Conservation (phyloP, 2,888 invertebrate genomes). For the Ctenicera cuprea region DNA sequence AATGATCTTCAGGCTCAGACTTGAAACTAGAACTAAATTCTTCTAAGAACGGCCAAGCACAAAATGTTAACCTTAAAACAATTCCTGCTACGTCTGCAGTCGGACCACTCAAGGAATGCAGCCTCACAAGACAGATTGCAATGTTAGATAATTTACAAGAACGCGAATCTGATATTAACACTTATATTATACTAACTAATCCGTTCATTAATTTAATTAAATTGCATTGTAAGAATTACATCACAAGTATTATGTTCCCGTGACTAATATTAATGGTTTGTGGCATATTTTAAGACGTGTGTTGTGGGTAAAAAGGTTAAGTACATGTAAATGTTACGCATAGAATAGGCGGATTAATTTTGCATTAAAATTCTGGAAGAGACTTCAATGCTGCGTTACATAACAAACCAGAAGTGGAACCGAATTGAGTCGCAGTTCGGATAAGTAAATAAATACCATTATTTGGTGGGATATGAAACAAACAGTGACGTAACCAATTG, state of each 20-base stretch:
- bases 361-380: not conserved
- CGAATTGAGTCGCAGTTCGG: no score
- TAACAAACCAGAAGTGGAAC: not conserved
- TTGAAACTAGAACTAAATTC: no score
- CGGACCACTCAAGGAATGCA: conserved; percentile 25
- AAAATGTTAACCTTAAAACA: conserved; percentile 17
- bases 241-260: not conserved
- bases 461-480: no score
- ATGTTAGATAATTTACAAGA: not conserved
- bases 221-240: not conserved
- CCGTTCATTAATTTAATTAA: conserved; percentile 1
- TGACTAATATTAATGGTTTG: not conserved
- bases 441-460: no score
- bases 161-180: not conserved
- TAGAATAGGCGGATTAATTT: not conserved
- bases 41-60: not conserved
- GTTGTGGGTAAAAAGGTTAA: not conserved
- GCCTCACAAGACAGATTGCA: conserved; percentile 17
- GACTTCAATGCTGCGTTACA: conserved; percentile 6
- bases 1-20: no score
- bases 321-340: not conserved
- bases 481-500: no score
- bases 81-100: conserved; percentile 1
- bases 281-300: not conserved
- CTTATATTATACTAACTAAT: not conserved